Percentiles rank a stretch among this genome's conserved stretches.
These are phyloP conservation scores for Macrosteles quadrilineatus DNA, from an alignment of 1,140 invertebrate genomes.

Conservation along the genomic window DNA sequence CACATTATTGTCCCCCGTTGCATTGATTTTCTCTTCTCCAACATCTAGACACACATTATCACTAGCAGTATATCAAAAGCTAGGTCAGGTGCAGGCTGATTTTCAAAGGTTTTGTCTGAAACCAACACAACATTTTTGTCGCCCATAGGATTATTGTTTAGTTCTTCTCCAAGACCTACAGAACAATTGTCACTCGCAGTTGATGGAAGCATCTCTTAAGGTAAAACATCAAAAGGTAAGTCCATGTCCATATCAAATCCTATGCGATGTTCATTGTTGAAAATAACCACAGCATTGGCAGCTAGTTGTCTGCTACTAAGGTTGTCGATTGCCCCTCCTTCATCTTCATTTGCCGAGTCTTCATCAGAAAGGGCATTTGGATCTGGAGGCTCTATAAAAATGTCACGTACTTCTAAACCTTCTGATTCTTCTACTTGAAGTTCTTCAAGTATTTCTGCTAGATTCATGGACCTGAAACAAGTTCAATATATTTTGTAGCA, in stretches of 20 bases:
- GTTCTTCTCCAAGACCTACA: neutral
- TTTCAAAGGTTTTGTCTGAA: neutral
- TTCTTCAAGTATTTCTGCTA: constrained; percentile 22
- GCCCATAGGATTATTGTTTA: neutral
- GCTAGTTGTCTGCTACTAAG: constrained; percentile 35
- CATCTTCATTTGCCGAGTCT: constrained; percentile 40
- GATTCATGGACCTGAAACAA: constrained; percentile 18
- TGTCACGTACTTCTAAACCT: constrained; percentile 5
- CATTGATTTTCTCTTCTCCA: neutral
- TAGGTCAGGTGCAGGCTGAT: neutral
- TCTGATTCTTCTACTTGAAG: constrained; percentile 22
- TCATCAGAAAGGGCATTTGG: constrained; percentile 32
- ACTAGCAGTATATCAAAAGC: neutral
- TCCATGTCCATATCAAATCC: constrained; percentile 23
- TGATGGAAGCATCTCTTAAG: neutral
- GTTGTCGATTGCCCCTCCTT: constrained; percentile 39
- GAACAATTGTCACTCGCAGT: neutral
- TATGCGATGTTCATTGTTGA: constrained; percentile 14
- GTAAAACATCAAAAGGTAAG: constrained; percentile 23
- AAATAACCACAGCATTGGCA: constrained; percentile 35
- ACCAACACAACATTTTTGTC: neutral
- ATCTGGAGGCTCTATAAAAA: constrained; percentile 37
- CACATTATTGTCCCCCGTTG: no score
- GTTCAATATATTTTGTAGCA: neutral
- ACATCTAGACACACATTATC: neutral